Base-by-base conservation (phyloP, 2,797 vertebrate genomes). In the Pipistrellus kuhlii region DNA sequence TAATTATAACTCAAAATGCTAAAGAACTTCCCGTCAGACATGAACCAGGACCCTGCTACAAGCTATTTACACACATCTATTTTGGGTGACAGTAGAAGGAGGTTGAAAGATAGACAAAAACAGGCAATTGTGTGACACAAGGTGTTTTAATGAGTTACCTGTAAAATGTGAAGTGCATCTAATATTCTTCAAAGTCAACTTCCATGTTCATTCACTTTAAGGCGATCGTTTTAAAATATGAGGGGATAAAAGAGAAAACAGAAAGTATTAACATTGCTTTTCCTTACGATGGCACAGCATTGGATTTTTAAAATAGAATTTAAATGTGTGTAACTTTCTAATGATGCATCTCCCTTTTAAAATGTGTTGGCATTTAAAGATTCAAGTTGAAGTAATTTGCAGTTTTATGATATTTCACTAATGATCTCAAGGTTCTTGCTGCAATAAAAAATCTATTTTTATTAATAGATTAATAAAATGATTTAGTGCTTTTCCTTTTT, bases 281-380 rank as follows among this genome's bases (percentile, higher is more conserved):
- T 87, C n/a, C 7, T 46, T 78, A 44, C 30, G 46, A 83, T 53
- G 71, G 13, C 64, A n/a, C 8, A 41, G n/a, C 27, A 83, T 11
- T 76, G 30, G 20, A 68, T 57, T 78, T 80, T 73, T 46, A 20
- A 90, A 85, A 48, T 57, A 93, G 10, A 92, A 44, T 69, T 85
- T 89, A 85, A 72, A 81, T 68, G 14, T 85, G 41, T 59, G 6
- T 44, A 66, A 11, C 73, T 53, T 84, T 84, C 72, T 0, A 90
- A 71, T 72, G 46, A 30, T 15, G 72, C 71, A 57, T 27, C 72
- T 72, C 38, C 77, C 72, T 53, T 92, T 35, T 18, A 41, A 88
- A 90, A 64, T 76, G 13, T 21, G 27, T 51, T 41, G 48, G 2
- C 4, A 44, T 85, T 75, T 80, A 17, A 38, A 75, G 41, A 66